Evolutionary conservation across 2,888 invertebrate species (phyloP).

Genomic region (Osedax frankpressi): DNA sequence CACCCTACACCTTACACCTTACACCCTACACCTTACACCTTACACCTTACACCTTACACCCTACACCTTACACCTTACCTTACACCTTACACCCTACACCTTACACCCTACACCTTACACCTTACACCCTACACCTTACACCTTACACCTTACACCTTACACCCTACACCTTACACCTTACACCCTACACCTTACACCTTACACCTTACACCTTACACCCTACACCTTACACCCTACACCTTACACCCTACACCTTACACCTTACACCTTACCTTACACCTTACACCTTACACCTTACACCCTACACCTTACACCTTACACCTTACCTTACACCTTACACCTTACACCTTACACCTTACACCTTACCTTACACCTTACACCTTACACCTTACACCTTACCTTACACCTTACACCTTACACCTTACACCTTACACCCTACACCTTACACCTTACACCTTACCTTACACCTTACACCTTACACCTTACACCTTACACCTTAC

Average conservation of each 20-base stretch:
- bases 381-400: background rate
- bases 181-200: background rate
- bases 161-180: too few species aligned
- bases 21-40: background rate
- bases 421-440: background rate
- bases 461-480: background rate
- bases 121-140: background rate
- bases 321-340: background rate
- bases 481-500: background rate
- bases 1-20: background rate
- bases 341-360: background rate
- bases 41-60: background rate
- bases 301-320: background rate
- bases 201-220: background rate
- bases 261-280: background rate
- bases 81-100: background rate
- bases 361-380: too few species aligned
- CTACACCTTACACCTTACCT: background rate
- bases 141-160: background rate
- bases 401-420: background rate
- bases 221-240: background rate
- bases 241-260: too few species aligned
- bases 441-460: background rate
- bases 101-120: background rate
- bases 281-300: background rate